These are phyloP conservation scores for Lanius collurio DNA, from an alignment of 2,113 vertebrate species.

Conservation along the genomic window DNA sequence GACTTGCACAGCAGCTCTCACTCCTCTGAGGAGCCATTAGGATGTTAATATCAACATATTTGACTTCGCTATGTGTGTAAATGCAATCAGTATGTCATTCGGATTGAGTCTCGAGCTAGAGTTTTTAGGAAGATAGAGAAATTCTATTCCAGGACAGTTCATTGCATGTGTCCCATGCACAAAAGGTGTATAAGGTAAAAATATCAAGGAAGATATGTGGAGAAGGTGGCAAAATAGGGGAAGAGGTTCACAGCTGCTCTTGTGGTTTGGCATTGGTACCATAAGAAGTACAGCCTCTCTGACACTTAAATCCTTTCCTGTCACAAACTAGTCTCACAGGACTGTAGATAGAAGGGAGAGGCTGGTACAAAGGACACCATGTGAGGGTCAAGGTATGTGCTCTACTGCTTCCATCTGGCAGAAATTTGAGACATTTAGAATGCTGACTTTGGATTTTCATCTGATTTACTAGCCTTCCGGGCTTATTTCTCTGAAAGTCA, in stretches of 20 bases:
- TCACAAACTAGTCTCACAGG: not conserved
- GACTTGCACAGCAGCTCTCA: not conserved
- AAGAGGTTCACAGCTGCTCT: not conserved
- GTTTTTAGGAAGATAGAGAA: not conserved
- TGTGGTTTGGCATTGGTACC: not conserved
- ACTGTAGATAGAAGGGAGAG: not conserved
- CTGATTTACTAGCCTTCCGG: not conserved
- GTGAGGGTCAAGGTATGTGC: slow-evolving; percentile 10
- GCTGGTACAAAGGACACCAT: not conserved
- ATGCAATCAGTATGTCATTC: not conserved
- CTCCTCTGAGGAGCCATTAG: not conserved
- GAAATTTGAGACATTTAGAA: not conserved
- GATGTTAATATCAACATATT: not conserved
- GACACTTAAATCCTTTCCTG: not conserved
- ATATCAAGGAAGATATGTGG: not conserved
- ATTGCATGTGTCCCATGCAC: not conserved
- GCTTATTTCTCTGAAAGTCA: not conserved
- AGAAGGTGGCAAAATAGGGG: not conserved
- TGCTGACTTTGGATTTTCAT: not conserved
- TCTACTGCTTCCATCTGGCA: slow-evolving; percentile 13
- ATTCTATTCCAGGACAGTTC: not conserved
- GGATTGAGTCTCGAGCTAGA: not conserved
- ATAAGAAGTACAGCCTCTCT: not conserved
- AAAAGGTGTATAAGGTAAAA: not conserved
- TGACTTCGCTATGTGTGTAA: not conserved